A percentile compares a stretch with the other conserved stretches of the same genome.
Conservation (phyloP, 1,140 invertebrate species). For the Hylyphantes graminicola region DNA sequence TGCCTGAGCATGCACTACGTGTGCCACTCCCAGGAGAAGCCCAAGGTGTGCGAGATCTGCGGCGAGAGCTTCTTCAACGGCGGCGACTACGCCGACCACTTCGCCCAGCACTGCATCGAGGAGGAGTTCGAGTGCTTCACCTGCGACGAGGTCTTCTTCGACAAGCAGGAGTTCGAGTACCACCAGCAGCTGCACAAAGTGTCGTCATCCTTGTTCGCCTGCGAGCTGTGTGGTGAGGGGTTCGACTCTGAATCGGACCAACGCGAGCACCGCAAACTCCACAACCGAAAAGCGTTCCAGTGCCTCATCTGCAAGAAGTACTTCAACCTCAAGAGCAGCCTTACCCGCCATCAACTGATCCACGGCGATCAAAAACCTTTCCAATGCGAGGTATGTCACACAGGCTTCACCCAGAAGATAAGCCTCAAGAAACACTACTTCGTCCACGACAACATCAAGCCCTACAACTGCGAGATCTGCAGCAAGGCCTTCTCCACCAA, state of each 20-base stretch:
- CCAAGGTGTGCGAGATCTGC: conserved; percentile 98
- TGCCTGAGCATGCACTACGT: conserved; percentile 33
- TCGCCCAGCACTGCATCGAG: conserved; percentile 33
- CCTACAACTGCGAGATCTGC: conserved; percentile 33
- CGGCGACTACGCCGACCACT: conserved; percentile 46
- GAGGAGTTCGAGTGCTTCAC: conserved; percentile 41
- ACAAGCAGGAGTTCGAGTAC: conserved; percentile 6
- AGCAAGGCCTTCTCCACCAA: conserved; percentile 29
- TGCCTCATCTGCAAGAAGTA: conserved; percentile 26
- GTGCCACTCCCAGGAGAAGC: conserved; percentile 76
- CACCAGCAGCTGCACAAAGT: conserved; percentile 8
- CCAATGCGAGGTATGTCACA: conserved; percentile 40
- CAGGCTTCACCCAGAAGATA: conserved; percentile 49
- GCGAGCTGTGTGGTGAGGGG: not conserved
- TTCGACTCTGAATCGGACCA: conserved; percentile 21
- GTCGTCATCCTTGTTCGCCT: not conserved
- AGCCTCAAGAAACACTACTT: conserved; percentile 49
- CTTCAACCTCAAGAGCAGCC: conserved; percentile 38
- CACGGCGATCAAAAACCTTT: conserved; percentile 40
- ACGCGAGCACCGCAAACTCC: conserved; percentile 11
- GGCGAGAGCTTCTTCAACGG: conserved; percentile 88
- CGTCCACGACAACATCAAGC: conserved; percentile 39
- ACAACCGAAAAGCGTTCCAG: not conserved
- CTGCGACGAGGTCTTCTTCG: conserved; percentile 33
- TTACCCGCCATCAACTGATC: conserved; percentile 21